Conservation (phyloP, 2,797 vertebrate genomes). For the Protonibea diacanthus region DNA sequence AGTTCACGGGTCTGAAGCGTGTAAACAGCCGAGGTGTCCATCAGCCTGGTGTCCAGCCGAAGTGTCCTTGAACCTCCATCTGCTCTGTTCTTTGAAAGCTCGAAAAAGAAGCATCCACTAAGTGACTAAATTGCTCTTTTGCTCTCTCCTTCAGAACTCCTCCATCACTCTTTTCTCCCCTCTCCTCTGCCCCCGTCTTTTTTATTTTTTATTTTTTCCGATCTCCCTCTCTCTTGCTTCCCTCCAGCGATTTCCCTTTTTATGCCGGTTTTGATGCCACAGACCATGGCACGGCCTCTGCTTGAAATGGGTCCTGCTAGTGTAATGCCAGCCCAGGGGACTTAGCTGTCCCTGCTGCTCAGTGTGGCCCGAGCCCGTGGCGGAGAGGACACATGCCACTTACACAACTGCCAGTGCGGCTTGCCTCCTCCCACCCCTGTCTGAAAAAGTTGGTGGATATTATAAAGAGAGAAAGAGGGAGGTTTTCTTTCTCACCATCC, state of each 20-base stretch:
- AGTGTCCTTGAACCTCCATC: slow-evolving; percentile 46
- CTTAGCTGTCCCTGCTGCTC: slow-evolving; percentile 57
- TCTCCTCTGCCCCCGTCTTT: slow-evolving; percentile 24
- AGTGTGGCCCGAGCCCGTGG: slow-evolving; percentile 35
- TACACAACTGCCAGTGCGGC: slow-evolving; percentile 47
- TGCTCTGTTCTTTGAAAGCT: slow-evolving; percentile 44
- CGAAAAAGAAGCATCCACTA: slow-evolving; percentile 41
- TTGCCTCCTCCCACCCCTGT: slow-evolving; percentile 22
- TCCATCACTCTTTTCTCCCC: slow-evolving; percentile 3
- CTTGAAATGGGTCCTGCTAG: slow-evolving; percentile 55
- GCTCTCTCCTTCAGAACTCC: slow-evolving; percentile 18
- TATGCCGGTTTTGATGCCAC: slow-evolving; percentile 62
- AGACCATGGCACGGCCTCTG: slow-evolving; percentile 49
- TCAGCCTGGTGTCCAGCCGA: slow-evolving; percentile 28
- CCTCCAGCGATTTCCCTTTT: slow-evolving; percentile 65
- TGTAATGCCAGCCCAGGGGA: slow-evolving; percentile 52
- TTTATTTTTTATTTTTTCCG: slow-evolving; percentile 1
- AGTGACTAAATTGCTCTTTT: slow-evolving; percentile 47
- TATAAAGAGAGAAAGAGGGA: slow-evolving; percentile 23
- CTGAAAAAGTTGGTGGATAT: slow-evolving; percentile 33
- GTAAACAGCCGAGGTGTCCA: slow-evolving; percentile 26
- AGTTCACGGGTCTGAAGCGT: slow-evolving; percentile 48
- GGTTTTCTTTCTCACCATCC: slow-evolving; percentile 20
- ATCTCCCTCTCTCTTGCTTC: slow-evolving; percentile 35
- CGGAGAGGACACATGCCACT: slow-evolving; percentile 53